Percentiles rank a stretch among this genome's conserved stretches.
Conservation (phyloP, 2,888 invertebrate species). For the Agonopterix subpropinquella region DNA sequence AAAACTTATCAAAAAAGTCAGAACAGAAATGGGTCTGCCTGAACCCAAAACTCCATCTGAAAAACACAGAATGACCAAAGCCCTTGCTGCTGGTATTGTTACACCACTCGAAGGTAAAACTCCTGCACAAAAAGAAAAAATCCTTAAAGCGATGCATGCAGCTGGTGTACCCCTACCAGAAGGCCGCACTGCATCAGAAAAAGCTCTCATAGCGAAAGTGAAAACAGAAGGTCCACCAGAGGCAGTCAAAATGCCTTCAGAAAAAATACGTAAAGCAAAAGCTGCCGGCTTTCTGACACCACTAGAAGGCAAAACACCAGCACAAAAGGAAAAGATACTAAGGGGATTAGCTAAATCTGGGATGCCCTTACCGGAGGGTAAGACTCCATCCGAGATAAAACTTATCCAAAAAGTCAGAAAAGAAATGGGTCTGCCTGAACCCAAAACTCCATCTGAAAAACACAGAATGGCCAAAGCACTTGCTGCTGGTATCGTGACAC, state of each 20-base stretch:
- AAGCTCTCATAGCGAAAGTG: slow-evolving; percentile 10
- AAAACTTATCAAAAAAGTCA: slow-evolving; percentile 17
- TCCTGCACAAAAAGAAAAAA: slow-evolving; percentile 15
- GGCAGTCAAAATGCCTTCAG: slow-evolving; percentile 5
- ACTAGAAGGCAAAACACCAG: slow-evolving; percentile 23
- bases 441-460: slow-evolving; percentile 18
- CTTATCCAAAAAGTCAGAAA: slow-evolving; percentile 17
- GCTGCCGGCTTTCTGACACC: slow-evolving; percentile 23
- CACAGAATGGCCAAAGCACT: slow-evolving; percentile 18
- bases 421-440: slow-evolving; percentile 15
- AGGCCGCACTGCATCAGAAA: slow-evolving; percentile 9
- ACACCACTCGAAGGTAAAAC: slow-evolving; percentile 17
- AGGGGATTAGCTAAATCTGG: slow-evolving; percentile 11
- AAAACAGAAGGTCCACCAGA: neutral
- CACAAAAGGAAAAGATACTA: slow-evolving; percentile 25
- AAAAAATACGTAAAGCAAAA: slow-evolving; percentile 6
- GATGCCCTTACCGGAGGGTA: slow-evolving; percentile 23
- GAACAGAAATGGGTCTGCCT: slow-evolving; percentile 23
- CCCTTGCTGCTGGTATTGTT: slow-evolving; percentile 19
- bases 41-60: slow-evolving; percentile 22
- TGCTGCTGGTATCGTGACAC: slow-evolving; percentile 18
- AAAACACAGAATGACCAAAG: slow-evolving; percentile 17
- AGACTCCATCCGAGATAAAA: slow-evolving; percentile 25
- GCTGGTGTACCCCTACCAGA: slow-evolving; percentile 11
- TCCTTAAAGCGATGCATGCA: slow-evolving; percentile 10